phyloP scores from a whole-genome alignment of 2,888 invertebrate species.

The Blastobasis adustella region DNA sequence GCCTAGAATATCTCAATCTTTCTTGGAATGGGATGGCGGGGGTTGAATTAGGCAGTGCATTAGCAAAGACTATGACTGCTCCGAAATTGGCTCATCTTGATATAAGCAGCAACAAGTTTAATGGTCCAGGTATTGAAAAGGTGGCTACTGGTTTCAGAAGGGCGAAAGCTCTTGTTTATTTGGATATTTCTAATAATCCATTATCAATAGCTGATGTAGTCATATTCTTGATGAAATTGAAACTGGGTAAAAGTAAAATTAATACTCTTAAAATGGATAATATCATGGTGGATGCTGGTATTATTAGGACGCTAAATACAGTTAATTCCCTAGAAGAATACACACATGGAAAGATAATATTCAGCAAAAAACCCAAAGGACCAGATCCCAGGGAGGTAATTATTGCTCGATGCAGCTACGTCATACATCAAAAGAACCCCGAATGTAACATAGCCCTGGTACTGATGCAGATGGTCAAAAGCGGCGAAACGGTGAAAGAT shows the following conservation, averaged over 20 bases:
- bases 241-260: too few species aligned
- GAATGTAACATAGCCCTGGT: conserved; percentile 23
- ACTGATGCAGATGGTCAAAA: conserved; percentile 19
- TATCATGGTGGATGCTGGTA: too few species aligned
- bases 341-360: too few species aligned
- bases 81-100: conserved; percentile 16
- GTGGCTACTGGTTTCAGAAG: conserved; percentile 20
- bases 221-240: conserved; percentile 14
- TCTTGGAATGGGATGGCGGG: conserved; percentile 25
- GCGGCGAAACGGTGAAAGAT: conserved; percentile 16
- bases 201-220: conserved; percentile 26
- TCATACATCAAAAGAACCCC: conserved; percentile 19
- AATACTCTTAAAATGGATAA: too few species aligned
- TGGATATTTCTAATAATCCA: conserved; percentile 41
- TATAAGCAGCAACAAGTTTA: conserved; percentile 28
- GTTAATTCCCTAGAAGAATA: too few species aligned
- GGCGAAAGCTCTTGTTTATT: conserved; percentile 22
- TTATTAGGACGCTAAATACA: too few species aligned
- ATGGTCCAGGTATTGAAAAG: conserved; percentile 16
- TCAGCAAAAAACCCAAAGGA: not conserved
- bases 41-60: conserved; percentile 16
- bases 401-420: conserved; percentile 23
- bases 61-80: conserved; percentile 12
- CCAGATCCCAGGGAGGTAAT: conserved; percentile 23
- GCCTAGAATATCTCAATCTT: conserved; percentile 25